Base-by-base conservation (phyloP, 2,113 vertebrate species). In the Ibidorhyncha struthersii region DNA sequence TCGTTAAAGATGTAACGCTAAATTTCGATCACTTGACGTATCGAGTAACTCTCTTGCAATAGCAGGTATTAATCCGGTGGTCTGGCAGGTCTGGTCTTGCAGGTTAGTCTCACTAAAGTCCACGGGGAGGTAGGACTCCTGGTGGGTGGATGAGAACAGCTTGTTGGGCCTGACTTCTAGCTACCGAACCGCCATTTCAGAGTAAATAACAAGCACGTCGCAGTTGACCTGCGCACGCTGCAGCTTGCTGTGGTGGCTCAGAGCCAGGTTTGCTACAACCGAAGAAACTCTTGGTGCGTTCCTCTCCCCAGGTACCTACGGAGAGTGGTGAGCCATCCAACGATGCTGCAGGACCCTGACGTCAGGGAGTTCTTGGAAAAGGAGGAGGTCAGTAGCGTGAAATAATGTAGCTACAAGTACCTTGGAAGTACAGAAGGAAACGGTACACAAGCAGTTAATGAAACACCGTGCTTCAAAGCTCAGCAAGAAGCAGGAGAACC, bases 361-460 rank as follows among this genome's bases (percentile, higher is more conserved):
- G 99, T 99, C 92, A 97, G 99, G 96, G 99, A 99, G 97, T 99
- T 99, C 97, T 95, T 99, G 96, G 99, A 99, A 97, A 99, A 99
- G 98, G 99, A 99, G 53, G 99, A 99, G 98, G 99, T 99, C 86
- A 91, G 98, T 98, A 41, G 76, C 5, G 18, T 19, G 19, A 9
- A 62, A 6, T 17, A 16, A 45, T 0, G 5, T 23, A 32, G 32
- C 67, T 81, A 32, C 12, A 12, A 34, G n/a, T 65, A 45, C 34
- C n/a, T 63, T 74, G 55, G 50, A 26, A 74, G 23, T 14, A 14
- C 36, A 63, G 76, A 9, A 20, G 80, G 58, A 40, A 69, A 9
- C 1, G 3, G 43, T 73, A 8, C 20, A 1, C 17, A 12, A 47
- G 61, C 53, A 34, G 26, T 58, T 61, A 38, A 23, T 2, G 34